These are phyloP conservation scores for Drosophila lacertosa DNA, from an alignment of 1,140 invertebrate genomes.

Conservation along the genomic window DNA sequence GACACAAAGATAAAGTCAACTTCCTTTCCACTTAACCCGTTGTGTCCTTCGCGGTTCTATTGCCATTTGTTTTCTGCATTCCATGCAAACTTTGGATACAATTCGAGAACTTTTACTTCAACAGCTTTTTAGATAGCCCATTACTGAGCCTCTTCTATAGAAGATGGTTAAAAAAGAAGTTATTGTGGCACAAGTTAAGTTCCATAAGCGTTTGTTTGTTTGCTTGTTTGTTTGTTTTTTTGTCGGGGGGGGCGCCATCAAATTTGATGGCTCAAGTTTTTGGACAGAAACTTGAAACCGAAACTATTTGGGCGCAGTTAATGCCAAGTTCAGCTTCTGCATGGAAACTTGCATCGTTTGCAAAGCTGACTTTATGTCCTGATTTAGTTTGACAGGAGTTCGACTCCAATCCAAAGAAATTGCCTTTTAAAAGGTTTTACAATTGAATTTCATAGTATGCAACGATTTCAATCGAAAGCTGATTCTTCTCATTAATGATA, in stretches of 20 bases:
- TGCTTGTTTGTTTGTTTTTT: background rate
- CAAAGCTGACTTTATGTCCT: conserved; percentile 18
- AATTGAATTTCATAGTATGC: too few species aligned
- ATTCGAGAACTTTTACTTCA: conserved; percentile 3
- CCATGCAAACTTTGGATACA: too few species aligned
- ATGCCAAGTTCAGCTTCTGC: conserved; percentile 9
- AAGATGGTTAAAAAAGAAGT: background rate
- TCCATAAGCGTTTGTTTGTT: conserved; percentile 3
- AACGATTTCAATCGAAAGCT: too few species aligned
- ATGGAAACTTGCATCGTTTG: conserved; percentile 19
- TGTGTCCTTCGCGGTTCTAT: background rate
- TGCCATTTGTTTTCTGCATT: conserved; percentile 32
- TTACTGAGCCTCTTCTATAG: background rate
- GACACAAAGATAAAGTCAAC: conserved; percentile 34
- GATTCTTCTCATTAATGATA: too few species aligned
- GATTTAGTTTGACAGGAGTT: background rate
- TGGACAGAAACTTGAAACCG: conserved; percentile 30
- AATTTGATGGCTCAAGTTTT: conserved; percentile 66
- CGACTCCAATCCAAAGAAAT: background rate
- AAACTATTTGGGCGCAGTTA: conserved; percentile 35
- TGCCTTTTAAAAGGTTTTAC: background rate
- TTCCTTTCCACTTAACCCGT: background rate
- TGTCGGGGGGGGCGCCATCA: conserved; percentile 24
- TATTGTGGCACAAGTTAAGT: conserved; percentile 22
- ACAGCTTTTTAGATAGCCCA: conserved; percentile 8